Conservation (phyloP, 2,113 vertebrate species). For the Notothenia rossii region DNA sequence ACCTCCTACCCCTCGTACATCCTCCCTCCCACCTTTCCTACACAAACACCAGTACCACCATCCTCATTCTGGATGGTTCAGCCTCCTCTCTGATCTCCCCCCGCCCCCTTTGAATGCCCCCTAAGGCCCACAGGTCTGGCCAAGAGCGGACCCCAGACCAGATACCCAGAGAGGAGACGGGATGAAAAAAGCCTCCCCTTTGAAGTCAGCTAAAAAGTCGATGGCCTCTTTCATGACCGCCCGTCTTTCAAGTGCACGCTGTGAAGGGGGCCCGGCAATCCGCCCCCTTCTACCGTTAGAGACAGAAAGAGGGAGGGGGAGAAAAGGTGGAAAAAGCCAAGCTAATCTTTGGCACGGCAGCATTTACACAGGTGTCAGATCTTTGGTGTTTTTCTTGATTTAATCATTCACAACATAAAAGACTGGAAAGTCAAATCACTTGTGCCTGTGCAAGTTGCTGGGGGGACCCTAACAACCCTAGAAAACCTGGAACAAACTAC, state of each 20-base stretch:
- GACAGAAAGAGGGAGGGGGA: slow-evolving; percentile 55
- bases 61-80: slow-evolving; percentile 81
- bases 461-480: neutral
- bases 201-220: slow-evolving; percentile 86
- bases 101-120: slow-evolving; percentile 80
- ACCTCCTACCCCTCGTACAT: slow-evolving; percentile 71
- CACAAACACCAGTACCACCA: slow-evolving; percentile 54
- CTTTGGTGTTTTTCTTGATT: slow-evolving; percentile 29
- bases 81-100: slow-evolving; percentile 84
- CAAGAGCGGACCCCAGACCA: slow-evolving; percentile 81
- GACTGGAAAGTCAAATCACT: slow-evolving; percentile 22
- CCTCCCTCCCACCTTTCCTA: slow-evolving; percentile 50
- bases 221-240: slow-evolving; percentile 87
- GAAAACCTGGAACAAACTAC: neutral
- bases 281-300: slow-evolving; percentile 81
- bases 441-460: neutral
- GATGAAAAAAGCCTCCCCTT: slow-evolving; percentile 81
- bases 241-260: slow-evolving; percentile 85
- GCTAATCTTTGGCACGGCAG: slow-evolving; percentile 59
- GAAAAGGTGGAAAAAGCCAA: slow-evolving; percentile 36
- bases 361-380: slow-evolving; percentile 50
- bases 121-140: slow-evolving; percentile 85
- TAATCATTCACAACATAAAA: slow-evolving; percentile 11
- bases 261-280: slow-evolving; percentile 79
- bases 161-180: slow-evolving; percentile 82